Evolutionary conservation across 2,113 vertebrate genomes (phyloP), one percentile per base, ranked within the genome.

Genomic region (Suricata suricatta): DNA sequence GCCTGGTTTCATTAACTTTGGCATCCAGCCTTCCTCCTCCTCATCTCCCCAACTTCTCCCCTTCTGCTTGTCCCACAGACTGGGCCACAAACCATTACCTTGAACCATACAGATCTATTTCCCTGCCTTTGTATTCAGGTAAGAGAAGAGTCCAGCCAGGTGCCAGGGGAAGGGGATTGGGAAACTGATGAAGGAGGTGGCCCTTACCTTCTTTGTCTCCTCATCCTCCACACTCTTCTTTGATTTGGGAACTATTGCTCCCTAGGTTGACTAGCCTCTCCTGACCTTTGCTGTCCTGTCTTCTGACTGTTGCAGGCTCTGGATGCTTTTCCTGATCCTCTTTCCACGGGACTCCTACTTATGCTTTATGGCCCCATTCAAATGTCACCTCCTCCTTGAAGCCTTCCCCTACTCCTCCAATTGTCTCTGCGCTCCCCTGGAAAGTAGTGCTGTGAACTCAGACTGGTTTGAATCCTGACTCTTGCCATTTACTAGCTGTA

Each of bases 121-220:
- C 99, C 99, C 27, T 99, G 99, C 95, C 98, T 99, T 97, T 99
- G 99, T 92, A 79, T 99, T 80, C 98, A 99, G 98, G 99, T 99
- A 98, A n/a, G 98, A 17, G n/a, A 82, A 41, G 82, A 96, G 35
- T 44, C 33, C 0, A 0, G 11, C 15, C 0, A 0, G 74, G 29
- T 9, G 6, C n/a, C 0, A 0, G 0, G 80, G 68, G 19, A 19
- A 5, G 41, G 27, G 54, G 19, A 23, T 2, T 10, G 38, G 57
- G 69, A 76, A 44, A 44, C 13, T 93, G 74, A 1, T 0, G 7
- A 76, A 44, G 14, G 23, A 1, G 29, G 9, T 84, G 50, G 60
- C 15, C 38, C n/a, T 77, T 0, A 15, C 15, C 23, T 29, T 82
- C 72, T 68, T 88, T 83, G 17, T 44, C 44, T 79, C 38, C 29